phyloP scores from a whole-genome alignment of 2,797 vertebrate genomes.

The Rhinella marina region DNA sequence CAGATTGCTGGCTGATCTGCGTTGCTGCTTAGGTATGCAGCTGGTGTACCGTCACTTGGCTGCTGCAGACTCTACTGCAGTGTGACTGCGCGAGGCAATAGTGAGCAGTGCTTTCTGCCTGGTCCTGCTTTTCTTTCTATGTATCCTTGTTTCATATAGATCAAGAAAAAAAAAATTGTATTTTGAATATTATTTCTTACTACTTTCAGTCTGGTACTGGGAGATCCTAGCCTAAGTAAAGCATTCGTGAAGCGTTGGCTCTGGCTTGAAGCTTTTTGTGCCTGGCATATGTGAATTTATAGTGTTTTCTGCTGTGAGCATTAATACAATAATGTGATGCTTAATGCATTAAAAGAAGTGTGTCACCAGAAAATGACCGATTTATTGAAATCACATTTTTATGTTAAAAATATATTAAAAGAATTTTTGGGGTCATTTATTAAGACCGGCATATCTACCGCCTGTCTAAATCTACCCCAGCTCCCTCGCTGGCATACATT shows the following conservation, averaged over 20 bases:
- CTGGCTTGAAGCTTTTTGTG: too few species aligned
- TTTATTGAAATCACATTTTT: too few species aligned
- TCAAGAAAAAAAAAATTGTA: not conserved
- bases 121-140: not conserved
- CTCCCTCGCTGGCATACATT: too few species aligned
- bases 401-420: too few species aligned
- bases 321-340: not conserved
- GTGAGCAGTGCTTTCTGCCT: conserved; percentile 12
- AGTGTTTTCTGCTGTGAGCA: not conserved
- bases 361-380: too few species aligned
- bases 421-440: too few species aligned
- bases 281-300: not conserved
- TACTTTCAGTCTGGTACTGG: not conserved
- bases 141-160: not conserved
- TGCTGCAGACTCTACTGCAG: conserved; percentile 57
- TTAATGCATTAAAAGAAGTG: too few species aligned
- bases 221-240: not conserved
- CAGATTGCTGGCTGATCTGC: not conserved
- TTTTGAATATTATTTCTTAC: not conserved
- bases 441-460: too few species aligned
- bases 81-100: conserved; percentile 34
- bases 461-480: too few species aligned
- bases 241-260: not conserved
- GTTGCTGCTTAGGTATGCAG: conserved; percentile 49
- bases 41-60: conserved; percentile 48